Percentiles rank a stretch among this genome's conserved stretches.
These are phyloP conservation scores for Bemisia tabaci DNA, from an alignment of 1,140 invertebrate species.

Conservation along the genomic window DNA sequence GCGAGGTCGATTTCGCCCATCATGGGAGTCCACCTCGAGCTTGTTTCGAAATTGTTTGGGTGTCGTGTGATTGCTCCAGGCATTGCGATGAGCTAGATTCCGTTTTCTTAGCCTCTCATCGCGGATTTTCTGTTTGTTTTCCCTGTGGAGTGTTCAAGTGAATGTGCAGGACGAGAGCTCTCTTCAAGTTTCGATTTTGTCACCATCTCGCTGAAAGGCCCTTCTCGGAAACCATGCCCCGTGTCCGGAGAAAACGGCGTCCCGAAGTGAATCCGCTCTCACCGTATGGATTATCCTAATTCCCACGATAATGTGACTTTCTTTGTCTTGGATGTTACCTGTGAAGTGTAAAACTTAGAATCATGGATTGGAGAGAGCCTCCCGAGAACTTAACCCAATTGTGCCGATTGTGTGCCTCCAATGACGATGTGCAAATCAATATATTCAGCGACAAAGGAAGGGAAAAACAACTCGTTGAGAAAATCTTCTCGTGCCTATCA, in stretches of 20 bases:
- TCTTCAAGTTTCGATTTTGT: not conserved
- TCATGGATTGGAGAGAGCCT: not conserved
- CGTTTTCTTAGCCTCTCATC: too few species aligned
- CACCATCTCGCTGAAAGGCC: not conserved
- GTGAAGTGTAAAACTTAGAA: not conserved
- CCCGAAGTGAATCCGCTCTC: not conserved
- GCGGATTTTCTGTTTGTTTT: not conserved
- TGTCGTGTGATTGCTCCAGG: not conserved
- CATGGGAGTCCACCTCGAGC: too few species aligned
- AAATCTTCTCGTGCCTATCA: slow-evolving; percentile 36
- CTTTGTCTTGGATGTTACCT: too few species aligned
- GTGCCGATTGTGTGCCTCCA: slow-evolving; percentile 37
- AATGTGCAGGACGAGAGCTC: too few species aligned
- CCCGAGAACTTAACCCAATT: slow-evolving; percentile 22
- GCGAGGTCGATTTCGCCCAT: too few species aligned
- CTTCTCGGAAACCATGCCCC: not conserved
- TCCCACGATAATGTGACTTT: not conserved
- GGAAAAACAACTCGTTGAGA: slow-evolving; percentile 35
- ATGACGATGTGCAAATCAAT: slow-evolving; percentile 36
- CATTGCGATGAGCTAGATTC: not conserved
- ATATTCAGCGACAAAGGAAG: slow-evolving; percentile 36
- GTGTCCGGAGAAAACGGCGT: not conserved
- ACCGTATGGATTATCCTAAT: not conserved
- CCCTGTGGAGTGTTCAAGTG: too few species aligned
- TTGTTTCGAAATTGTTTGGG: not conserved